Conservation (phyloP, 2,797 vertebrate species). For the Spinus olivaceus region DNA sequence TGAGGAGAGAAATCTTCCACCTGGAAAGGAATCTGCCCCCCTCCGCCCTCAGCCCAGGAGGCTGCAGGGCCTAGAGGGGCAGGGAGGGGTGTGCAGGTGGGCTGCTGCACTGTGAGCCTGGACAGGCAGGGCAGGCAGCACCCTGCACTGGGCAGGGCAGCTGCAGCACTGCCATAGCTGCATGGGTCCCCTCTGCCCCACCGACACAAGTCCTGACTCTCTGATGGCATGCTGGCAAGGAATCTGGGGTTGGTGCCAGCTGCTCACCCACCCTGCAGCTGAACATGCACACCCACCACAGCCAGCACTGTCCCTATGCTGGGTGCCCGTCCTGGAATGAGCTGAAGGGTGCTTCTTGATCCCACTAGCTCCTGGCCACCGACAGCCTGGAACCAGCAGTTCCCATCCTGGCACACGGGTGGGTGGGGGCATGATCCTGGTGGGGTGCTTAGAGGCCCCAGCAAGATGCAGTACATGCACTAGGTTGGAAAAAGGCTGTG, state of each 20-base stretch:
- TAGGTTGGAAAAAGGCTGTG: neutral
- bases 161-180: accelerated
- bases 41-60: neutral
- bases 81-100: constrained; percentile 18
- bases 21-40: constrained; percentile 46
- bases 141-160: neutral
- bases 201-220: accelerated
- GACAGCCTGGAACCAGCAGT: neutral
- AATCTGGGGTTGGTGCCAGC: neutral
- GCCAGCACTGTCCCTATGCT: accelerated
- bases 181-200: neutral
- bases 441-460: neutral
- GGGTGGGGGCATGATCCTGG: neutral
- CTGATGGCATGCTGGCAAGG: neutral
- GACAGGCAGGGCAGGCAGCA: neutral
- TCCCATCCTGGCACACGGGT: accelerated
- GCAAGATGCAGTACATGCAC: neutral
- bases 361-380: neutral
- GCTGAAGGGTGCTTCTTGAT: neutral
- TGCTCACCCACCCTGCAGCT: neutral
- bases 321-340: accelerated
- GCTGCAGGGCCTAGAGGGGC: neutral
- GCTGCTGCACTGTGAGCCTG: neutral
- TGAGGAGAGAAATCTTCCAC: constrained; percentile 9
- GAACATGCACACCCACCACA: accelerated